phyloP scores from a whole-genome alignment of 2,113 vertebrate genomes.

The Rhegmatorhina hoffmannsi region DNA sequence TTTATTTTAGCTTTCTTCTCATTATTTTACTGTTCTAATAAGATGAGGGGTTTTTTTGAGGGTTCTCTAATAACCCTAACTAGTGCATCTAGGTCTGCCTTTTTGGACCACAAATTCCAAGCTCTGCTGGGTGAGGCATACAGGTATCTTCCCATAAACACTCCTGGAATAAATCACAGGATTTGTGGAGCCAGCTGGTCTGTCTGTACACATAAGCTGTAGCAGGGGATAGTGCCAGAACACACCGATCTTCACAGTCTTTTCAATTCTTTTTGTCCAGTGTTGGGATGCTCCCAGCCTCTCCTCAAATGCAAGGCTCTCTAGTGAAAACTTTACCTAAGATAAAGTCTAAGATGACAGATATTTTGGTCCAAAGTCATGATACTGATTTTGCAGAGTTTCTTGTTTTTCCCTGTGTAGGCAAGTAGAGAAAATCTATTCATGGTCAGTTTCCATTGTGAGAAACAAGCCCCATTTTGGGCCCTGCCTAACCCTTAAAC shows the following conservation, averaged over 20 bases:
- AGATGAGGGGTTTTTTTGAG: background rate
- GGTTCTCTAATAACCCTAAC: background rate
- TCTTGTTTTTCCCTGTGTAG: background rate
- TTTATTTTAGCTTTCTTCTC: background rate
- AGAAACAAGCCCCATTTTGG: background rate
- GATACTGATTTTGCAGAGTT: background rate
- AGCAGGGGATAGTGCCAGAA: background rate
- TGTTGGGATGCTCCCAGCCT: background rate
- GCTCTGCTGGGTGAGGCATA: background rate
- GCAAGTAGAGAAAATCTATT: background rate
- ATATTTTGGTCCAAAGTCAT: background rate
- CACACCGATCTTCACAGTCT: background rate
- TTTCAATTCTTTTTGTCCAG: background rate
- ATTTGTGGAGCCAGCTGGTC: background rate
- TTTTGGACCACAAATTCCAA: background rate
- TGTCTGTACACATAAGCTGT: background rate
- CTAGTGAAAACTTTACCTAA: accelerated
- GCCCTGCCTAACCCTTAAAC: background rate
- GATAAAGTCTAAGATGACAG: background rate
- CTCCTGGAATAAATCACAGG: background rate
- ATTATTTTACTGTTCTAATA: background rate
- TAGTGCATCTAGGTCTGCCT: background rate
- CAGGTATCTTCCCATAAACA: background rate
- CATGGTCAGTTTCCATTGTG: background rate
- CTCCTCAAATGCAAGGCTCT: background rate